phyloP scores from a whole-genome alignment of 2,888 invertebrate species.

The Habrosyne pyritoides region DNA sequence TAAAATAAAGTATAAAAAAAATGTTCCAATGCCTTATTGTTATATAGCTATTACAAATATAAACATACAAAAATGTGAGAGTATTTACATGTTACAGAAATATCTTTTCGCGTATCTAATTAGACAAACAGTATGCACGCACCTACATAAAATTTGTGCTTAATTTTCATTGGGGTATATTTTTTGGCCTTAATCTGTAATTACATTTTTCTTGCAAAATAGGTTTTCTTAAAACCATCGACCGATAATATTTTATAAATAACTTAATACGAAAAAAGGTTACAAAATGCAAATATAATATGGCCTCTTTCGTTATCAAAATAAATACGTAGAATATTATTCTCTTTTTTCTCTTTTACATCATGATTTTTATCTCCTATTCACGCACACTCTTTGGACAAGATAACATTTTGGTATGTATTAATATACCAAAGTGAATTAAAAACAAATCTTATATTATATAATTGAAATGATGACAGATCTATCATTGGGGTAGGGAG shows the following conservation, averaged over 20 bases:
- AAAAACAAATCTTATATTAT: conserved; percentile 36
- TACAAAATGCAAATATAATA: conserved; percentile 61
- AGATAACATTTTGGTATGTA: conserved; percentile 64
- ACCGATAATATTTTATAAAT: conserved; percentile 37
- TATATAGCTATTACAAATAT: conserved; percentile 14
- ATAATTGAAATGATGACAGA: conserved; percentile 43
- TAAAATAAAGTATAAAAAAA: neutral
- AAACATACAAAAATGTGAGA: conserved; percentile 27
- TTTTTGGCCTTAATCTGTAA: conserved; percentile 52
- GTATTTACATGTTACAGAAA: conserved; percentile 40
- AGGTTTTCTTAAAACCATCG: conserved; percentile 58
- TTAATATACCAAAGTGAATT: conserved; percentile 50
- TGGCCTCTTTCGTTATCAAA: conserved; percentile 66
- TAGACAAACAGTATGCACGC: conserved; percentile 39
- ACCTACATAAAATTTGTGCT: conserved; percentile 65
- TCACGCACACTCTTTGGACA: conserved; percentile 69
- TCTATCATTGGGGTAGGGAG: conserved; percentile 44
- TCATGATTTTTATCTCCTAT: conserved; percentile 49
- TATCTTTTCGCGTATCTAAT: conserved; percentile 15
- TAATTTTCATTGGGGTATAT: conserved; percentile 47
- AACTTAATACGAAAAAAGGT: conserved; percentile 45
- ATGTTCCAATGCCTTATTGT: conserved; percentile 10
- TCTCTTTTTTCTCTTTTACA: conserved; percentile 34
- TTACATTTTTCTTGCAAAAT: conserved; percentile 15
- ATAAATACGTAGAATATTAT: conserved; percentile 64